Evolutionary conservation across 2,888 invertebrate species (phyloP).

Genomic region (Uloborus plumipes): DNA sequence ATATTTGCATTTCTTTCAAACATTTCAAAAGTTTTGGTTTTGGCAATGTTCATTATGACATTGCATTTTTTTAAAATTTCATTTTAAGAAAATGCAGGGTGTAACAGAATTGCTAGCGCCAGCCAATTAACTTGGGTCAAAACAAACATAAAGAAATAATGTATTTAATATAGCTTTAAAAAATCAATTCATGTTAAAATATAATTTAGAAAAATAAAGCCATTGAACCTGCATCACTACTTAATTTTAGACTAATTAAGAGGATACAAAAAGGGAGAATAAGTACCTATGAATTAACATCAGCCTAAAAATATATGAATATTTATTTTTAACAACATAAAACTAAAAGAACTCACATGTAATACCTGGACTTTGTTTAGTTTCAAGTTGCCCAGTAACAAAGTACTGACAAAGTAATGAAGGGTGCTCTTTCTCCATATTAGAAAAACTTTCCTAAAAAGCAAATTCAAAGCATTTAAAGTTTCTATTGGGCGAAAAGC

Average conservation of each 20-base stretch:
- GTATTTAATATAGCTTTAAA: too few species aligned
- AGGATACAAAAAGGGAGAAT: not conserved
- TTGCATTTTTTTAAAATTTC: too few species aligned
- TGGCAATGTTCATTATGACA: too few species aligned
- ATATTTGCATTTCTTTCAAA: too few species aligned
- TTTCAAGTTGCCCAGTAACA: conserved; percentile 35
- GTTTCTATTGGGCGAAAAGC: not conserved
- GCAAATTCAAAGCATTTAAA: not conserved
- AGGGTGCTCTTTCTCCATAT: conserved; percentile 46
- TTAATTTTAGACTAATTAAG: too few species aligned
- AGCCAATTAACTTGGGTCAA: too few species aligned
- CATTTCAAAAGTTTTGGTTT: too few species aligned
- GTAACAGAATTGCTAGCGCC: too few species aligned
- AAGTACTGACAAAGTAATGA: conserved; percentile 49
- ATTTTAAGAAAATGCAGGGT: too few species aligned
- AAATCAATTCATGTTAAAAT: not conserved
- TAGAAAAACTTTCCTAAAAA: conserved; percentile 43
- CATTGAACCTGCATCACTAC: too few species aligned
- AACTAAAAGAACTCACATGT: conserved; percentile 42
- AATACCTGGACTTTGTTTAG: conserved; percentile 32
- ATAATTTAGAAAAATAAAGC: not conserved
- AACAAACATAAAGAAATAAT: too few species aligned
- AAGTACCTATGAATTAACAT: not conserved
- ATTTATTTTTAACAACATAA: not conserved
- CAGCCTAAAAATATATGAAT: not conserved